A percentile compares a stretch with the other conserved stretches of the same genome.
These are phyloP conservation scores for Sinodicranocentrus sp. DNA, from an alignment of 2,888 invertebrate genomes.

Conservation along the genomic window DNA sequence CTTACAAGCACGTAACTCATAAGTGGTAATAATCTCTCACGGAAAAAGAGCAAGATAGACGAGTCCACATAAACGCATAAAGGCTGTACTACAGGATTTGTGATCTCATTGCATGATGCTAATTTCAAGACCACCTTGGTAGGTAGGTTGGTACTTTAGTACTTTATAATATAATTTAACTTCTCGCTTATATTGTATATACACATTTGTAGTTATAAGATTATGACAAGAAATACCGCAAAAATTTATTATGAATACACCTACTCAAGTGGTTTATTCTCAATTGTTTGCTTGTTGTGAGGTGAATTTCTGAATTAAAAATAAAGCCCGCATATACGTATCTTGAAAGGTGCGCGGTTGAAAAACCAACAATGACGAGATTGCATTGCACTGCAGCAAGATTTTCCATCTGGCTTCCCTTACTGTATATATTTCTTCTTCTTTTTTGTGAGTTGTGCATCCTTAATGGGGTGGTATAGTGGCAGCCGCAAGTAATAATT, in stretches of 20 bases:
- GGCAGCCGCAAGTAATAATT: slow-evolving; percentile 44
- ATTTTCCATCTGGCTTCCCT: background rate
- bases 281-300: slow-evolving; percentile 23
- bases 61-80: slow-evolving; percentile 17
- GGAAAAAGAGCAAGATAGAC: slow-evolving; percentile 23
- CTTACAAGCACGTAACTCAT: slow-evolving; percentile 10
- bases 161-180: no score
- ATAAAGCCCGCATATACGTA: background rate
- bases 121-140: slow-evolving; percentile 54
- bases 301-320: slow-evolving; percentile 20
- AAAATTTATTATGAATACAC: slow-evolving; percentile 33
- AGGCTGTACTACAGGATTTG: background rate
- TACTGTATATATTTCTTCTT: background rate
- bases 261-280: slow-evolving; percentile 36
- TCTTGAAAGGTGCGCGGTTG: no score
- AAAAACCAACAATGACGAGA: slow-evolving; percentile 44
- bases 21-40: slow-evolving; percentile 34
- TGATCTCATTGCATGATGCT: slow-evolving; percentile 16
- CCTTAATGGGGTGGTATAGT: background rate
- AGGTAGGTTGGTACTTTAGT: background rate
- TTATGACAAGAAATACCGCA: slow-evolving; percentile 31
- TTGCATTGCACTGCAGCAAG: background rate
- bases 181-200: slow-evolving; percentile 19
- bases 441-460: no score
- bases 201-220: background rate